phyloP scores from a whole-genome alignment of 2,113 vertebrate species.

The Sylvilagus bachmani region DNA sequence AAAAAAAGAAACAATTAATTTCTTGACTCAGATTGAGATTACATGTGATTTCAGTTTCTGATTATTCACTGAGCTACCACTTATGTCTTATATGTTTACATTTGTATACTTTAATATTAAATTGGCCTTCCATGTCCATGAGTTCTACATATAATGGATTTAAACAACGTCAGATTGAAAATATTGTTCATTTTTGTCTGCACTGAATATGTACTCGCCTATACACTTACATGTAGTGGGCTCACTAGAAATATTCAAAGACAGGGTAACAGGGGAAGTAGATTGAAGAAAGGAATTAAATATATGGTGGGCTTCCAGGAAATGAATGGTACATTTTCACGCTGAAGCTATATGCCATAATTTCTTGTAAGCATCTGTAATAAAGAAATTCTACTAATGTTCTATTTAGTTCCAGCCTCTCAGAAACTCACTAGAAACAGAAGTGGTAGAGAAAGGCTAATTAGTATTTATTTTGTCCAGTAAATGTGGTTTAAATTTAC shows the following conservation, averaged over 20 bases:
- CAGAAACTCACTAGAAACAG: neutral
- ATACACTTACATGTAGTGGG: neutral
- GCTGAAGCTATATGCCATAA: neutral
- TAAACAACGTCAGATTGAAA: no score
- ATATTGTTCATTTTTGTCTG: no score
- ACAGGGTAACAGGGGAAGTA: neutral
- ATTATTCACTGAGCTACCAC: neutral
- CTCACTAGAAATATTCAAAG: neutral
- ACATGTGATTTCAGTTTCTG: neutral
- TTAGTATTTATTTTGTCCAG: conserved; percentile 13
- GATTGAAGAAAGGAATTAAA: neutral
- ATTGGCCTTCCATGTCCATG: no score
- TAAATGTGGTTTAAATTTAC: conserved; percentile 48
- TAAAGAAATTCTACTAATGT: conserved; percentile 10
- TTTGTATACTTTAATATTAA: neutral
- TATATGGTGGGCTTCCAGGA: neutral
- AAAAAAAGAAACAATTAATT: neutral
- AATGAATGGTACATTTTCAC: neutral
- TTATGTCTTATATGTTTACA: neutral
- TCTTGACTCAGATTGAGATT: neutral
- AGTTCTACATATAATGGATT: no score
- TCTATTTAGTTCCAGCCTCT: neutral
- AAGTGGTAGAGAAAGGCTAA: neutral
- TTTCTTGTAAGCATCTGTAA: neutral
- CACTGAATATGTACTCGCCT: no score